Evolutionary conservation across 1,140 invertebrate species (phyloP), one percentile per base, ranked within the genome.

Genomic region (Phymastichus coffea): DNA sequence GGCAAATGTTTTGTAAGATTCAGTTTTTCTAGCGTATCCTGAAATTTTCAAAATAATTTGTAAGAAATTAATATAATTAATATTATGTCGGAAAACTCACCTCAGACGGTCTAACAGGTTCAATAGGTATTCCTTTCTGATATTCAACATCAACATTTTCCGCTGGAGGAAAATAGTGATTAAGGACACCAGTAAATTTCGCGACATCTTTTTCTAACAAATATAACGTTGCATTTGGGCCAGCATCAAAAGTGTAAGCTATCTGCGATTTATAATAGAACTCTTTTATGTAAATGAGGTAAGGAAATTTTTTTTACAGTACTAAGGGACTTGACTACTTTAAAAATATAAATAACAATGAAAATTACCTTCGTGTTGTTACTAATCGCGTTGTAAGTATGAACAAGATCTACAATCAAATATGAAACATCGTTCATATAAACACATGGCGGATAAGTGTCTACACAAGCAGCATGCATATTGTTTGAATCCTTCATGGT

Each of bases 401-500:
- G 93, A 35, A 98, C 82, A 60, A 98, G 79, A 66, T 89, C 79
- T 2, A 91, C 82, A 47, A 99, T 89, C 28, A 82, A 77, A 70
- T 89, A 86, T 3, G 95, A 98, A 1, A 86, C 81, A 72, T 95
- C 90, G 70, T 91, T 98, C 87, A 98, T 88, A 71, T 99, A 99
- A 20, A 88, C 79, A 76, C 89, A 90, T 0, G 98, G 97, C 4
- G 98, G 98, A 83, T 87, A 97, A 0, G 96, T 94, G 75, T 99
- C 97, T 41, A 95, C 74, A 69, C 93, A 95, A 26, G 95, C 85
- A 2, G 96, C 94, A 83, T 99, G 98, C 68, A 99, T 88, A 76
- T 98, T 93, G 85, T 99, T 99, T 49, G 95, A 98, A 70, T 99
- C 98, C 78, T 88, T 88, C 91, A 99, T 99, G 15, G 95, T 98